Base-by-base conservation (phyloP, 2,797 vertebrate genomes). In the Serranus cabrilla region DNA sequence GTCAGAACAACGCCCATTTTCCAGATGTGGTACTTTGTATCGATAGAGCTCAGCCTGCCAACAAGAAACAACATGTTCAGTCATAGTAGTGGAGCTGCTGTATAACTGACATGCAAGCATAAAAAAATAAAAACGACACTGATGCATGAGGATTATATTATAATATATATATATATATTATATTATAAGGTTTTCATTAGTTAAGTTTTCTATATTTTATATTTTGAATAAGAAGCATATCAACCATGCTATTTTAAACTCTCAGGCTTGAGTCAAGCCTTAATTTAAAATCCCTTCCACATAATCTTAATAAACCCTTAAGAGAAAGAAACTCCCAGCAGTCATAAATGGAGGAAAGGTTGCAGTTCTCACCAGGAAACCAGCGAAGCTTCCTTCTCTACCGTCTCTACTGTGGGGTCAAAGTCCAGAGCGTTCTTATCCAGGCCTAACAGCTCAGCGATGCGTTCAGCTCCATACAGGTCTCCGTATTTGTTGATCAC, bases 401-500 rank as follows among this genome's bases (percentile, higher is more conserved):
- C 96, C 0, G 94, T 95, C 84, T 99, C 96, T 89, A 97, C 95
- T 0, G 98, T 94, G 18, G 98, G 98, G 89, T 98, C 98, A 76
- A 99, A 99, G 90, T 99, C 98, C 65, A 99, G 95, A 45, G 98
- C 97, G 21, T 94, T 99, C 93, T 98, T 98, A 73, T 99, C 98
- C 94, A 99, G 92, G 43, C 98, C 98, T 67, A 99, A 46, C 47
- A 99, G 97, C 92, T 99, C 98, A 54, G 97, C 98, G 39, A 99
- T 99, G 77, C 98, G 97, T 70, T 99, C 98, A 5, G 97, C 97
- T 78, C 98, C 98, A 0, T 99, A 99, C 77, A 99, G 89, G 83
- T 99, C 97, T 2, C 97, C 98, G 0, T 99, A 99, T 84, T 99
- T 99, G 92, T 99, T 99, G 81, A 99, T 99, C 89, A 99, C 98